Base-by-base conservation (phyloP, 2,888 invertebrate species). In the Helobdella robusta region DNA sequence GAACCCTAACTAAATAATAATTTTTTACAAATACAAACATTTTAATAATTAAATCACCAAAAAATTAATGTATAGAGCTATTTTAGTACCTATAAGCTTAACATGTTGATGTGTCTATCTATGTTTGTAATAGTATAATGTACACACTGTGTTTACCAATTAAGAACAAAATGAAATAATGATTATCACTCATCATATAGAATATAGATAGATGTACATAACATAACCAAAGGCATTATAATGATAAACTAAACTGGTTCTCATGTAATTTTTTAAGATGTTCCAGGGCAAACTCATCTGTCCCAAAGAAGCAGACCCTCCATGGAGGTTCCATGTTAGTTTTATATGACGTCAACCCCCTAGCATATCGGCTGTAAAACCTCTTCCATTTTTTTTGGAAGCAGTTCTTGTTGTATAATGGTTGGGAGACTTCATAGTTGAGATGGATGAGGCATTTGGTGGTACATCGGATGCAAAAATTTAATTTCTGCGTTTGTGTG, bases 251-350 rank as follows among this genome's bases (percentile, higher is more conserved):
- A 81, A 81, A 88, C 89, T 84, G 84, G 75, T 85, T 84, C 68
- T 83, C 80, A 76, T 86, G 82, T 8, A 91, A 82, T 70, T 82
- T 82, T 77, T 84, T 83, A 59, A 92, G 82, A 76, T 88, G 89
- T 69, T 84, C 84, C 28, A 89, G 75, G 0, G 91, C 87, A 80
- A 91, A 91, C 62, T 84, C 82, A 77, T 92, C 91, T 18, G 88
- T 87, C 6, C 92, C 92, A 78, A 91, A 89, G 80, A 91, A 92
- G 56, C 91, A 75, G n/a, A 87, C 79, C 70, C 82, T 85, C 84
- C 84, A 85, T 8, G 82, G 81, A 1, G 81, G 80, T 30, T 30
- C 35, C 15, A 36, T 32, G 30, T 56, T 8, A n/a, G 32, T 8
- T 6, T 30, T 56, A 32, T 25, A 25, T 2, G 56, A 28, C 8